Evolutionary conservation across 2,888 invertebrate genomes (phyloP), one percentile per base, ranked within the genome.

Genomic region (Marronus borbonicus): DNA sequence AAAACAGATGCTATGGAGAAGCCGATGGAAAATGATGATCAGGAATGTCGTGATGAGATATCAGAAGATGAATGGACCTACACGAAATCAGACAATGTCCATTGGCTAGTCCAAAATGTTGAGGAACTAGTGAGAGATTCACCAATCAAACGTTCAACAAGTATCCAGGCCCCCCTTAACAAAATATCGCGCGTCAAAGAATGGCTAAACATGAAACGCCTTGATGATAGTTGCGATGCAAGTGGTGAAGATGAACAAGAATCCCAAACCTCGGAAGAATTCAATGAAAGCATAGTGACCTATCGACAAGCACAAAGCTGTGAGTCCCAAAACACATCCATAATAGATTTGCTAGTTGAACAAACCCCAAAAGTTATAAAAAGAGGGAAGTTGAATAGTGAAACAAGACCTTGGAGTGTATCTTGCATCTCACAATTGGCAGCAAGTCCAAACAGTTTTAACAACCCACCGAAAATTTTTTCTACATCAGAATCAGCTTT

Each of bases 401-500:
- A 89, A 86, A 89, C 91, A 87, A 91, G 97, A 65, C 97, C 97
- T 0, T 96, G 96, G 95, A 96, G 97, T 79, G 96, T 97, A 5
- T 96, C 97, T 7, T 96, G 96, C 84, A 91, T 96, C 52, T 94
- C 95, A 14, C 95, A 95, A 86, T 70, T 83, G 44, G 74, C 81
- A 8, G 66, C 55, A 24, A 75, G 75, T 8, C 55, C 77, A 7
- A 72, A 14, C 20, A 68, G 62, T 49, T 68, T 79, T 31, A 66
- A 66, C 55, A 80, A 80, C 62, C 78, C 80, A 66, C 77, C 78
- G 44, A 79, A 90, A 77, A 92, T 93, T 83, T 94, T 96, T 89
- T 97, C 96, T 3, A 96, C 95, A 82, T 97, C 97, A 2, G 97
- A 97, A 89, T 96, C 96, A 0, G 97, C 97, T 28, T 89, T 97